Conservation (phyloP, 2,797 vertebrate species). For the Botia kubotai region DNA sequence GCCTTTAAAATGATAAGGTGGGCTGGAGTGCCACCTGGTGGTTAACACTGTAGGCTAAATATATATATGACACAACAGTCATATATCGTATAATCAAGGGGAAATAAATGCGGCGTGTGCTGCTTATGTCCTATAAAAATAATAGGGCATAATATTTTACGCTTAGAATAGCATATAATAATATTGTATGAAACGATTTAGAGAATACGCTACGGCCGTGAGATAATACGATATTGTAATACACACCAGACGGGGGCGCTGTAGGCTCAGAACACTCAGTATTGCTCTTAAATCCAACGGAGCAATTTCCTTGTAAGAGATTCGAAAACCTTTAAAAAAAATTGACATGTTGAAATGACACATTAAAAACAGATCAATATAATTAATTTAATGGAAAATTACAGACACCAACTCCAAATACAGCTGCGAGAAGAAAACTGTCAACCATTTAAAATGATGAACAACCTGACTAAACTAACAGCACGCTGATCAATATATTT, state of each 20-base stretch:
- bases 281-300: constrained; percentile 64
- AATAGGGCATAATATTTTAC: no score
- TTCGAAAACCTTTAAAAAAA: constrained; percentile 75
- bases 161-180: background rate
- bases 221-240: background rate
- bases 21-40: constrained; percentile 34
- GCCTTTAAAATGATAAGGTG: background rate
- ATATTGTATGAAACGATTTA: no score
- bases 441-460: no score
- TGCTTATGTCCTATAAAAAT: no score
- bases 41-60: background rate
- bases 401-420: no score
- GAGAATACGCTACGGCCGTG: background rate
- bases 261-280: constrained; percentile 61
- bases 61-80: no score
- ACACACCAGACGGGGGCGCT: constrained; percentile 65
- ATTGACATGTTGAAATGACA: background rate
- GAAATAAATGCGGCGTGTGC: no score
- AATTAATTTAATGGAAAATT: no score
- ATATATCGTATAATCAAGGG: no score
- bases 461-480: no score
- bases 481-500: no score
- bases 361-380: background rate
- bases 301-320: constrained; percentile 74
- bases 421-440: no score